Conservation (phyloP, 2,888 invertebrate species). For the Scaptomyza caliginosa region DNA sequence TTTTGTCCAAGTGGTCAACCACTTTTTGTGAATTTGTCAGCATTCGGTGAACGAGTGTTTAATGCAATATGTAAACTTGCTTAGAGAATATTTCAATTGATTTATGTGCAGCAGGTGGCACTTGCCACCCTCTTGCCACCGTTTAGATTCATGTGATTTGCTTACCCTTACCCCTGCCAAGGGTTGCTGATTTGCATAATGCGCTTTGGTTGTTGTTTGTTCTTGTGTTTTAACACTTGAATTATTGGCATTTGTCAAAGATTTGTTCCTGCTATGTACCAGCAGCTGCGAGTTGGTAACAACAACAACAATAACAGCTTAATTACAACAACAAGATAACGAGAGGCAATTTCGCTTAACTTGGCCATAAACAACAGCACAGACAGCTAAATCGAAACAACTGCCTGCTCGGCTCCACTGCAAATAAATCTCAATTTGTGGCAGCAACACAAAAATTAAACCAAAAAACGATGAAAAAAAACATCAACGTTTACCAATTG, state of each 20-base stretch:
- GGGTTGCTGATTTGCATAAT: constrained; percentile 73
- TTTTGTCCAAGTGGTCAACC: constrained; percentile 56
- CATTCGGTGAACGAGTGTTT: constrained; percentile 33
- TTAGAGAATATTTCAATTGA: constrained; percentile 40
- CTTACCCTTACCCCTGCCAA: constrained; percentile 37
- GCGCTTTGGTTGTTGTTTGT: constrained; percentile 48
- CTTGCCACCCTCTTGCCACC: constrained; percentile 19
- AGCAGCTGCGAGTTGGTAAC: constrained; percentile 33
- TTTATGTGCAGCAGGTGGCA: constrained; percentile 65
- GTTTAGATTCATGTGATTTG: constrained; percentile 48
- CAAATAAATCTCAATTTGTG: constrained; percentile 68
- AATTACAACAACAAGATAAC: constrained; percentile 73
- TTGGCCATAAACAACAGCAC: constrained; percentile 67
- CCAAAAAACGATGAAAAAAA: too few relatives aligned
- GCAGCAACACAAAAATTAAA: constrained; percentile 37
- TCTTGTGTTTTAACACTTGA: constrained; percentile 72
- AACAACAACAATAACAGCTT: constrained; percentile 60
- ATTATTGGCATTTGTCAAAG: constrained; percentile 65
- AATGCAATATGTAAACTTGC: constrained; percentile 55
- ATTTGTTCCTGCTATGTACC: constrained; percentile 28
- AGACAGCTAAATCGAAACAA: constrained; percentile 20
- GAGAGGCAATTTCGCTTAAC: constrained; percentile 72
- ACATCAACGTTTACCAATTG: constrained; percentile 69
- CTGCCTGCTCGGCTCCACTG: constrained; percentile 13
- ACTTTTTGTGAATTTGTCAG: constrained; percentile 46